These are phyloP conservation scores for Morpho achilles DNA, from an alignment of 2,888 invertebrate species.

Conservation along the genomic window DNA sequence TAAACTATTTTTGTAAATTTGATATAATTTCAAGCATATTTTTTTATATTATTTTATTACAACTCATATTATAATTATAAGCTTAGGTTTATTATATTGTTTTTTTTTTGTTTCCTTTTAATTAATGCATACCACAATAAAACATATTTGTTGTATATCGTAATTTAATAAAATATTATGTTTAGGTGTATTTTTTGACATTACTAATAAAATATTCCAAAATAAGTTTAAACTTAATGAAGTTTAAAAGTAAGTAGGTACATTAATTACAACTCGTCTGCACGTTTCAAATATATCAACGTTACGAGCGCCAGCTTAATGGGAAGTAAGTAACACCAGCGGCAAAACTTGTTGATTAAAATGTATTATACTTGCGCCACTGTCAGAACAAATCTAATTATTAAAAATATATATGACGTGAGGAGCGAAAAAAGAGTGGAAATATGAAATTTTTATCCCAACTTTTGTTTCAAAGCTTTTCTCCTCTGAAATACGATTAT, in stretches of 20 bases:
- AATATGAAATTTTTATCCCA: conserved; percentile 13
- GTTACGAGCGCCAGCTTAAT: background rate
- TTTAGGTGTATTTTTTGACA: too few species aligned
- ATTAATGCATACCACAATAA: too few species aligned
- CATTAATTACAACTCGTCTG: background rate
- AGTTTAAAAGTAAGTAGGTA: background rate
- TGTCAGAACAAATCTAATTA: background rate
- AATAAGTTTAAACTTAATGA: background rate
- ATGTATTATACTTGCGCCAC: background rate
- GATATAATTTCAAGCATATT: too few species aligned
- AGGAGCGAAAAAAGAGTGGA: background rate
- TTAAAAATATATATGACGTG: background rate
- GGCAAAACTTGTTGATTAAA: conserved; percentile 1
- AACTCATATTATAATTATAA: too few species aligned
- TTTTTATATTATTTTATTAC: too few species aligned
- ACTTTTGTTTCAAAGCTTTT: conserved; percentile 32
- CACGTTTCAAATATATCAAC: conserved; percentile 1
- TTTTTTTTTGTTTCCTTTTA: too few species aligned
- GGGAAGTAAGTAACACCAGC: background rate
- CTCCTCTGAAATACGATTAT: conserved; percentile 60
- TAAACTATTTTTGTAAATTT: too few species aligned
- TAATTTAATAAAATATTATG: too few species aligned
- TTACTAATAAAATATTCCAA: background rate
- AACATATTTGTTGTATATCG: too few species aligned
- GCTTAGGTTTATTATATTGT: too few species aligned